These are phyloP conservation scores for Acanthoscelides obtectus DNA, from an alignment of 2,888 invertebrate species.

Conservation along the genomic window DNA sequence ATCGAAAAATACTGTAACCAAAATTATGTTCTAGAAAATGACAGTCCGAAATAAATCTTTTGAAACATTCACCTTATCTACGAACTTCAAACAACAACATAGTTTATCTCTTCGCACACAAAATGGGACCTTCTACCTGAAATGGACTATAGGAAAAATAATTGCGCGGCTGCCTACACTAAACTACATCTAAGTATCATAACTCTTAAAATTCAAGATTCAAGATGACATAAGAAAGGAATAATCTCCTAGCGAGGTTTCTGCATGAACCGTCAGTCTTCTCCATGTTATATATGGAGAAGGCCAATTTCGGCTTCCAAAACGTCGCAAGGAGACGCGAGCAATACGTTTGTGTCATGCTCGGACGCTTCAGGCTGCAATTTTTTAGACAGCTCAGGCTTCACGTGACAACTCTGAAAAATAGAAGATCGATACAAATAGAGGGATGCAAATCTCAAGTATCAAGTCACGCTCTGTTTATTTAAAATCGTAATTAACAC, in stretches of 20 bases:
- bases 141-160: background rate
- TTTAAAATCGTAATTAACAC: no score
- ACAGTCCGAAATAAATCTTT: no score
- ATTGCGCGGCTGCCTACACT: background rate
- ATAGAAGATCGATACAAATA: background rate
- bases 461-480: background rate
- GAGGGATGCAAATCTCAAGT: background rate
- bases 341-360: background rate
- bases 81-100: no score
- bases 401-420: background rate
- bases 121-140: background rate
- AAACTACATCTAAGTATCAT: background rate
- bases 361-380: slow-evolving; percentile 6
- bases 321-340: background rate
- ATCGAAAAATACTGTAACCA: no score
- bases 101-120: no score
- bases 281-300: background rate
- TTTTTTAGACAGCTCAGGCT: background rate
- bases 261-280: background rate
- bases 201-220: slow-evolving; percentile 5
- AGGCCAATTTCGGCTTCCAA: background rate
- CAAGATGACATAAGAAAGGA: slow-evolving; percentile 9
- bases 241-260: background rate
- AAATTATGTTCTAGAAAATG: no score
- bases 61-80: no score